Evolutionary conservation across 2,888 invertebrate species (phyloP), one percentile per base, ranked within the genome.

Genomic region (Allophyes oxyacanthae): DNA sequence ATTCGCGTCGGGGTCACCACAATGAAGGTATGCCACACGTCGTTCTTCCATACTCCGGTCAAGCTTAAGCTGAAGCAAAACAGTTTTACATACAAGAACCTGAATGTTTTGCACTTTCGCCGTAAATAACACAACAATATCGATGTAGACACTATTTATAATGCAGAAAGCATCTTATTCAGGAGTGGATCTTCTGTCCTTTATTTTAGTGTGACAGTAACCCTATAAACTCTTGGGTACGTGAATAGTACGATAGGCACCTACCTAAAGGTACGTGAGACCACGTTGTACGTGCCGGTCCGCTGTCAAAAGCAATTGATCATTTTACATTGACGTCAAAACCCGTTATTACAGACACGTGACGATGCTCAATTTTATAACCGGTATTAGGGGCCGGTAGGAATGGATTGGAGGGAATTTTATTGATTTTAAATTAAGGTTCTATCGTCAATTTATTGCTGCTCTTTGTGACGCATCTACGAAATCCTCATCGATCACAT

Each of bases 301-400:
- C 60, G 48, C 57, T 57, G 72, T 64, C 72, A 58, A 51, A 64
- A 53, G 77, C 81, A 71, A 86, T 86, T 82, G 85, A 87, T 87
- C 83, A 86, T 82, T 77, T 77, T 71, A 72, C 73, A 72, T 66
- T 64, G 78, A 72, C 59, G 66, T 64, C 53, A 51, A 71, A 71
- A 73, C 60, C 75, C 73, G 75, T 83, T 86, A 87, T 86, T 86
- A 82, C 82, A 57, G 14, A 50, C 75, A 78, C 84, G 81, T 87
- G 87, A 87, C 82, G 46, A 43, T 30, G 83, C 83, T 48, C 67
- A 78, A 82, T 81, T 84, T 70, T 48, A 64, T 65, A n/a, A 65
- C 54, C 46, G 41, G 58, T 43, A 42, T 59, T 75, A 71, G 74
- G 67, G 50, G 58, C 42, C 67, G 46, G 25, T 45, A 36, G 32